phyloP scores from a whole-genome alignment of 2,888 invertebrate species.

The Oxytorus armatus region DNA sequence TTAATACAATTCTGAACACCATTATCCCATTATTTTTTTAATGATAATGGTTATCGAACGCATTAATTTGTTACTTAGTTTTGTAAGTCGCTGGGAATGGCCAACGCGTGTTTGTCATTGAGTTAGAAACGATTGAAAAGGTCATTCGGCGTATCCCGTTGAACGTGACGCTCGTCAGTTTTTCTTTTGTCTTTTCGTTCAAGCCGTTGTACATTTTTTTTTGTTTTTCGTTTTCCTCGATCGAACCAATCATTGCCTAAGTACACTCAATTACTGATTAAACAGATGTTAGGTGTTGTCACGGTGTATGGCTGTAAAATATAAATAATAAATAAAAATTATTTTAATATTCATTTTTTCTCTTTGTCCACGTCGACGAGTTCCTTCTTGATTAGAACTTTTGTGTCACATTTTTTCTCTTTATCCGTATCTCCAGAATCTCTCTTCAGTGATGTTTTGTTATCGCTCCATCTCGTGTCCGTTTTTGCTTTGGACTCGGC shows the following conservation, averaged over 20 bases:
- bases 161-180: background rate
- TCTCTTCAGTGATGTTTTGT: conserved; percentile 79
- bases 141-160: conserved; percentile 8
- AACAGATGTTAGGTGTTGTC: conserved; percentile 63
- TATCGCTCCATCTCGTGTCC: conserved; percentile 83
- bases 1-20: conserved; percentile 38
- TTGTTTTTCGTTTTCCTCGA: conserved; percentile 14
- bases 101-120: conserved; percentile 10
- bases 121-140: conserved; percentile 18
- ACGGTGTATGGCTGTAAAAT: conserved; percentile 65
- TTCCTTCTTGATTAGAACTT: conserved; percentile 76
- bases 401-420: conserved; percentile 80
- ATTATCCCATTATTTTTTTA: background rate
- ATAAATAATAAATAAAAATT: conserved; percentile 68
- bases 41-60: conserved; percentile 48
- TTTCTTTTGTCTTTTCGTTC: background rate
- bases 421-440: conserved; percentile 78
- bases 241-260: conserved; percentile 56
- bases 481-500: conserved; percentile 80
- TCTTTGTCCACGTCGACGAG: conserved; percentile 73
- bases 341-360: conserved; percentile 72
- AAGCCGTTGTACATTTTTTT: background rate
- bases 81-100: conserved; percentile 39
- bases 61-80: conserved; percentile 43
- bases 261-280: conserved; percentile 66